Evolutionary conservation across 2,888 invertebrate species (phyloP).

Genomic region (Dryococelus australis): DNA sequence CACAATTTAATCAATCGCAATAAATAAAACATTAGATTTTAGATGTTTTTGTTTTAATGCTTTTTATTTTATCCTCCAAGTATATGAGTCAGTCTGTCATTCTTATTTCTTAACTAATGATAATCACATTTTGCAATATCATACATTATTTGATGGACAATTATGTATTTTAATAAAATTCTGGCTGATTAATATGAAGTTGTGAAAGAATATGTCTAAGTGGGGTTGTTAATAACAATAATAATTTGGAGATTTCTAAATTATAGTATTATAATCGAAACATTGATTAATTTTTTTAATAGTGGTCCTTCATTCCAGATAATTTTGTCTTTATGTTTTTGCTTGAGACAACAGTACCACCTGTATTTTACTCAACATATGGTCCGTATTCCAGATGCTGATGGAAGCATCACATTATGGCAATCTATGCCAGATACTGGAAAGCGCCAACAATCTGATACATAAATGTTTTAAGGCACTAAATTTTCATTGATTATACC

Average conservation of each 20-base stretch:
- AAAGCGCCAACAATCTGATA: not conserved
- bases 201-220: not conserved
- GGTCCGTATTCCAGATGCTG: slow-evolving; percentile 17
- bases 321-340: slow-evolving; percentile 40
- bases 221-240: not conserved
- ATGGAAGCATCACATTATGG: not conserved
- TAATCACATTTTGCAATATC: not conserved
- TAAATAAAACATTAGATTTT: not conserved
- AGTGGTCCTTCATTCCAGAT: slow-evolving; percentile 37
- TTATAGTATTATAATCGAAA: not conserved
- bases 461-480: slow-evolving; percentile 20
- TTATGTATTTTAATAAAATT: not conserved
- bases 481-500: slow-evolving; percentile 18
- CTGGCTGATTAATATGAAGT: not conserved
- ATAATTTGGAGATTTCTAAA: not conserved
- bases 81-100: not conserved
- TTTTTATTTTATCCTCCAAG: not conserved
- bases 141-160: not conserved
- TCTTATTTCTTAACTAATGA: not conserved
- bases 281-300: not conserved
- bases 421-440: slow-evolving; percentile 18
- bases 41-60: not conserved
- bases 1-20: not conserved
- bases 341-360: not conserved
- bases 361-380: not conserved